Percentiles rank a stretch among this genome's conserved stretches.
Evolutionary conservation across 2,888 invertebrate genomes (phyloP).

Genomic region (Marasmarcha lunaedactyla): DNA sequence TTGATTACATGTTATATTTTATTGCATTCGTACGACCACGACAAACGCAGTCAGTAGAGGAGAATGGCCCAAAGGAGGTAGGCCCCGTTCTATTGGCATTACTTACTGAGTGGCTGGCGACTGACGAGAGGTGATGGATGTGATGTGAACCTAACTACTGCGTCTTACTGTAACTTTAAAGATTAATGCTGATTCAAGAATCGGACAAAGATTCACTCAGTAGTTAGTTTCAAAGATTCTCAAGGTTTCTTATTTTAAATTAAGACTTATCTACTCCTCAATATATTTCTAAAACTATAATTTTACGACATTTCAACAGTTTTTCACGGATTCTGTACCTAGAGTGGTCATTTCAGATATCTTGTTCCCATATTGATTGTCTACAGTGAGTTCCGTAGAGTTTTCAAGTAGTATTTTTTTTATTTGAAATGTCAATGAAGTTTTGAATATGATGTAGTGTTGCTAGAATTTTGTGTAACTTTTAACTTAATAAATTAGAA

Average conservation of each 20-base stretch:
- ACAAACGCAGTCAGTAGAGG: slow-evolving; percentile 71
- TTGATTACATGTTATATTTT: slow-evolving; percentile 69
- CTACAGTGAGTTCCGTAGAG: neutral
- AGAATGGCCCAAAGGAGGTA: slow-evolving; percentile 69
- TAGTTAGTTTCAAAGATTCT: no score
- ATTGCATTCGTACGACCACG: slow-evolving; percentile 70
- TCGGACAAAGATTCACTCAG: no score
- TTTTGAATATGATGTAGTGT: neutral
- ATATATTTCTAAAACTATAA: neutral
- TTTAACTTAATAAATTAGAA: slow-evolving; percentile 63
- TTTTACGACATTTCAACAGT: neutral
- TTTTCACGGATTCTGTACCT: neutral
- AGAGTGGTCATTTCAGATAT: neutral
- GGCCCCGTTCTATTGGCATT: slow-evolving; percentile 37
- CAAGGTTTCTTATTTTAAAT: no score
- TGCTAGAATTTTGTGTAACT: neutral
- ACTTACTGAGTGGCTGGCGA: slow-evolving; percentile 15
- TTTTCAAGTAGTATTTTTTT: slow-evolving; percentile 2
- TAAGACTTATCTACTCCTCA: neutral
- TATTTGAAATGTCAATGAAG: neutral
- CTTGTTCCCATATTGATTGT: neutral
- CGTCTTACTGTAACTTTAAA: no score
- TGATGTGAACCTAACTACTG: neutral
- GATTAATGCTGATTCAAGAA: no score
- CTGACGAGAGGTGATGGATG: slow-evolving; percentile 35